Conservation (phyloP, 2,797 vertebrate species). For the Austrolebias charrua region DNA sequence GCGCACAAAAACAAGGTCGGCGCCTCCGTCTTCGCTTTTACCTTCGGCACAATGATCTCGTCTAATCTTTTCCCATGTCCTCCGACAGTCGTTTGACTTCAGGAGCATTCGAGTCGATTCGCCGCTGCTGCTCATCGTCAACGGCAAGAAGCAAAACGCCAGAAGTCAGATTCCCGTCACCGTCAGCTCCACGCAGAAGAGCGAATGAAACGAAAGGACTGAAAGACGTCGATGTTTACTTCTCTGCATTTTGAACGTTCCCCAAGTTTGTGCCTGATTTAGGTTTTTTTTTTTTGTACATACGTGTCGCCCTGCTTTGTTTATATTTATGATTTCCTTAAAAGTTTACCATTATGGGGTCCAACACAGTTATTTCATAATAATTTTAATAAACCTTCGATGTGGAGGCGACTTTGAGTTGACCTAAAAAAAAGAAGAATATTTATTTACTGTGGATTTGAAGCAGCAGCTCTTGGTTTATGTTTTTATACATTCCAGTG, state of each 20-base stretch:
- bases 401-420: slow-evolving; percentile 21
- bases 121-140: slow-evolving; percentile 87
- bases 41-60: background rate
- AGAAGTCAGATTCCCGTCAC: slow-evolving; percentile 85
- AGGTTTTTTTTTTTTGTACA: slow-evolving; percentile 59
- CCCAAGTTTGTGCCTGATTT: slow-evolving; percentile 45
- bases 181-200: slow-evolving; percentile 85
- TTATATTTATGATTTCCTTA: slow-evolving; percentile 68
- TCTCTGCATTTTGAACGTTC: slow-evolving; percentile 9
- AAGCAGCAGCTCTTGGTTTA: background rate
- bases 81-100: slow-evolving; percentile 84
- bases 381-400: slow-evolving; percentile 31
- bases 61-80: background rate
- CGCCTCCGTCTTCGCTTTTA: background rate
- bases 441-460: background rate
- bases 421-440: slow-evolving; percentile 1
- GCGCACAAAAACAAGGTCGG: slow-evolving; percentile 86
- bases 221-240: background rate
- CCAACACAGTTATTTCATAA: slow-evolving; percentile 16
- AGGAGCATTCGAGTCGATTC: slow-evolving; percentile 89
- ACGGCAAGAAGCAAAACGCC: slow-evolving; percentile 85
- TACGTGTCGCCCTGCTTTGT: slow-evolving; percentile 46
- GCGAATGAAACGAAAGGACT: slow-evolving; percentile 73
- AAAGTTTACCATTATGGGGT: slow-evolving; percentile 28
- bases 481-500: no score